A percentile compares a stretch with the other conserved stretches of the same genome.
These are phyloP conservation scores for Onychomys torridus DNA, from an alignment of 2,797 vertebrate genomes.

Conservation along the genomic window DNA sequence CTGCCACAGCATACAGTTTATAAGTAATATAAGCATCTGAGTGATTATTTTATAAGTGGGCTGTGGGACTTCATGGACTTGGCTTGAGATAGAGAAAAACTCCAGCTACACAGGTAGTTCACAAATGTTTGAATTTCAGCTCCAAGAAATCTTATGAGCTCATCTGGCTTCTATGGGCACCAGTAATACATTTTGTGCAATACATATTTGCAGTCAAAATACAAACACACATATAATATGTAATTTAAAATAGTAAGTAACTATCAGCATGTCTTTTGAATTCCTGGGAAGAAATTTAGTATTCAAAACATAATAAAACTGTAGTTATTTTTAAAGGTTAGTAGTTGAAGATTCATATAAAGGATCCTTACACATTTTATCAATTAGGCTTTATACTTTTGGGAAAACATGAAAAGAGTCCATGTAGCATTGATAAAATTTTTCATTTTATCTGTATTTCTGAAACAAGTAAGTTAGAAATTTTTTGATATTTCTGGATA, in stretches of 20 bases:
- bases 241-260: background rate
- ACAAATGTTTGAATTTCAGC: background rate
- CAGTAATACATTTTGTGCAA: background rate
- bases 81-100: too few relatives aligned
- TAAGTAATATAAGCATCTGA: too few relatives aligned
- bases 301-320: background rate
- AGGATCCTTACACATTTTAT: background rate
- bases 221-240: background rate
- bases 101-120: too few relatives aligned
- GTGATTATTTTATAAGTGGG: too few relatives aligned
- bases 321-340: background rate
- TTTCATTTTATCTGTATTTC: background rate
- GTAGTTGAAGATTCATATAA: background rate
- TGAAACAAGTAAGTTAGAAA: background rate
- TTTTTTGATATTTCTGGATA: background rate
- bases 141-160: background rate
- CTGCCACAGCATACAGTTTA: too few relatives aligned
- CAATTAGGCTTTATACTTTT: background rate
- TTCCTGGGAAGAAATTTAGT: background rate
- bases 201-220: background rate
- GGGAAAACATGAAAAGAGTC: background rate
- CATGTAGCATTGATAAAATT: background rate
- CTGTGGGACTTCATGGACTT: too few relatives aligned
- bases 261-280: background rate
- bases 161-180: too few relatives aligned